Conservation (phyloP, 2,113 vertebrate species). For the Setophaga petechia region DNA sequence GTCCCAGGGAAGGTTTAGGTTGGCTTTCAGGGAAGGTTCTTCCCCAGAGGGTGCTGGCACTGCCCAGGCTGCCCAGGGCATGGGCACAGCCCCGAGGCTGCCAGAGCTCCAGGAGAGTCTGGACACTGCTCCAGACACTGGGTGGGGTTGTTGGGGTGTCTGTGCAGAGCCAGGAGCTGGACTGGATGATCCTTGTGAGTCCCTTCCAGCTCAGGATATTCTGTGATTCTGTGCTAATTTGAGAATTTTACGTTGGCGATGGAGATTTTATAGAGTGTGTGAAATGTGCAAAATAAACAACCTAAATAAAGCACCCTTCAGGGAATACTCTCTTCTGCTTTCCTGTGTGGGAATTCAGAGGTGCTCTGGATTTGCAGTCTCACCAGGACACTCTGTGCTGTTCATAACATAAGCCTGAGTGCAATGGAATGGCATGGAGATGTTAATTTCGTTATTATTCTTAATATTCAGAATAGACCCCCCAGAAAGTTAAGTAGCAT, state of each 20-base stretch:
- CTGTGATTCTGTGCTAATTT: background rate
- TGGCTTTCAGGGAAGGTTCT: fast-evolving
- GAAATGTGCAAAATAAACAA: background rate
- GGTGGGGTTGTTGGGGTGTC: background rate
- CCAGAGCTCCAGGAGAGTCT: background rate
- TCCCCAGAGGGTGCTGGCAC: background rate
- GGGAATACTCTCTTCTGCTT: background rate
- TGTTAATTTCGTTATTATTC: background rate
- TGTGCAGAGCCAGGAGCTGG: background rate
- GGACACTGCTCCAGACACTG: background rate
- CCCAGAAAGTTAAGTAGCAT: background rate
- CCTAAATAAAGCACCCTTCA: background rate
- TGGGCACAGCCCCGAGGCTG: fast-evolving
- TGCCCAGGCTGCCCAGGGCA: background rate
- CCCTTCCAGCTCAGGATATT: background rate
- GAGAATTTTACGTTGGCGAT: background rate
- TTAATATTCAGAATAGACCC: background rate
- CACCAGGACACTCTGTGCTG: background rate
- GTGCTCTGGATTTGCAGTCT: background rate
- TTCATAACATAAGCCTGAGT: background rate
- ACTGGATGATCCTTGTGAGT: background rate
- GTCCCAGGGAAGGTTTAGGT: fast-evolving
- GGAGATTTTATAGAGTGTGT: background rate
- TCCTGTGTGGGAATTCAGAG: background rate
- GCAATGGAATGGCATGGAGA: background rate